Conservation (phyloP, 2,113 vertebrate genomes). For the Mastomys natalensis region DNA sequence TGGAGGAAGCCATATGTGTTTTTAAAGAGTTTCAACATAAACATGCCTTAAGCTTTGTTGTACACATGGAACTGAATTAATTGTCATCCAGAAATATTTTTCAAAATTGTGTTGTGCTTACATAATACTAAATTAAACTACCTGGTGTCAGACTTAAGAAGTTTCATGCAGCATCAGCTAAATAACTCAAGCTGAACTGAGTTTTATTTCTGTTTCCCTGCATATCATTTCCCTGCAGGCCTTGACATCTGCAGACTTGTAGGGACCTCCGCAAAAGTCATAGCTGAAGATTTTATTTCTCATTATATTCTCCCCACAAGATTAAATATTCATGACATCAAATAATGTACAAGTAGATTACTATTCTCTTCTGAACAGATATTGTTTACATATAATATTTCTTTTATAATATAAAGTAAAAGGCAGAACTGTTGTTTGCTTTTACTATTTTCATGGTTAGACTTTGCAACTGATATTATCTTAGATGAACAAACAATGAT, state of each 20-base stretch:
- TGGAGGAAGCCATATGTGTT: no score
- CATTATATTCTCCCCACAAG: not conserved
- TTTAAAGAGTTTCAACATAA: not conserved
- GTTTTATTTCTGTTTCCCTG: not conserved
- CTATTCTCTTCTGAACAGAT: not conserved
- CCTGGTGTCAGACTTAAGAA: not conserved
- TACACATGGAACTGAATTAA: not conserved
- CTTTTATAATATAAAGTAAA: not conserved
- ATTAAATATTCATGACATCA: not conserved
- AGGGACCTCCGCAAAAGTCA: not conserved
- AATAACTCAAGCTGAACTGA: not conserved
- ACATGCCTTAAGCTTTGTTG: not conserved
- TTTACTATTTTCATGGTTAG: not conserved
- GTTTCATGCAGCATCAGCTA: not conserved
- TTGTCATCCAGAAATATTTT: not conserved
- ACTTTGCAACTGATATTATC: not conserved
- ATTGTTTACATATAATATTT: not conserved
- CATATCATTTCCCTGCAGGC: not conserved
- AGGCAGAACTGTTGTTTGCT: not conserved
- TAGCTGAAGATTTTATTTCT: not conserved
- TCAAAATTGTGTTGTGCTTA: not conserved
- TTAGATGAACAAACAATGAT: not conserved
- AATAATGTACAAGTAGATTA: not conserved
- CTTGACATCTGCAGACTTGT: not conserved
- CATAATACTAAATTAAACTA: not conserved